Conservation (phyloP, 2,797 vertebrate genomes). For the Enteromius trimaculatus region DNA sequence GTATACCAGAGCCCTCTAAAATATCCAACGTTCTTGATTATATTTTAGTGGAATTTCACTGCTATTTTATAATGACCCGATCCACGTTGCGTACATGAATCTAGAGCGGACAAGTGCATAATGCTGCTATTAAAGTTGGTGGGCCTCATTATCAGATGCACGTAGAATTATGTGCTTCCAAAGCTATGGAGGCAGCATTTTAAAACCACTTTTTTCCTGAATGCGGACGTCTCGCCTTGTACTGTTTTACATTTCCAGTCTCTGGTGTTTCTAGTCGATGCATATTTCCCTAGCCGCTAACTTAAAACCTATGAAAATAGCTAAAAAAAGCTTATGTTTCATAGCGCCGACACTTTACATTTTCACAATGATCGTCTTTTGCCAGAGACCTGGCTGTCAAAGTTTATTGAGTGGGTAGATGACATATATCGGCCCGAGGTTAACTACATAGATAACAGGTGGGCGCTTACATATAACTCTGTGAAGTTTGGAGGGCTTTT, state of each 20-base stretch:
- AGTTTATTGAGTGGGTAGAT: constrained; percentile 4
- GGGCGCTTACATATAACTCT: neutral
- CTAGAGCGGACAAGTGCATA: constrained; percentile 33
- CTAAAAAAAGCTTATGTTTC: neutral
- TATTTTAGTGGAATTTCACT: constrained; percentile 55
- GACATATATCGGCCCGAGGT: neutral
- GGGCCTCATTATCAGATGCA: neutral
- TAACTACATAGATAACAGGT: constrained; percentile 8
- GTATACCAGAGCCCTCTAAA: constrained; percentile 32
- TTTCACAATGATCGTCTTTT: neutral
- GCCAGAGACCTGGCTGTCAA: neutral
- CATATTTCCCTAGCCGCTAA: neutral
- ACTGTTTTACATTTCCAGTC: neutral
- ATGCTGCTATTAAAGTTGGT: constrained; percentile 9
- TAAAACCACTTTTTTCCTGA: neutral
- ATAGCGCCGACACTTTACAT: neutral
- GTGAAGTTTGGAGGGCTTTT: constrained; percentile 20
- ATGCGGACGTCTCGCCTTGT: neutral
- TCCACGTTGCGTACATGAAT: constrained; percentile 12
- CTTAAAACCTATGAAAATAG: neutral
- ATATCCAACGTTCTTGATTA: constrained; percentile 47
- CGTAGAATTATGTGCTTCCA: neutral
- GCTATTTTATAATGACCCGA: constrained; percentile 53
- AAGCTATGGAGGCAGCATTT: neutral
- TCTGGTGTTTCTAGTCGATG: neutral